These are phyloP conservation scores for Pseudois nayaur DNA, from an alignment of 2,113 vertebrate species.

Conservation along the genomic window DNA sequence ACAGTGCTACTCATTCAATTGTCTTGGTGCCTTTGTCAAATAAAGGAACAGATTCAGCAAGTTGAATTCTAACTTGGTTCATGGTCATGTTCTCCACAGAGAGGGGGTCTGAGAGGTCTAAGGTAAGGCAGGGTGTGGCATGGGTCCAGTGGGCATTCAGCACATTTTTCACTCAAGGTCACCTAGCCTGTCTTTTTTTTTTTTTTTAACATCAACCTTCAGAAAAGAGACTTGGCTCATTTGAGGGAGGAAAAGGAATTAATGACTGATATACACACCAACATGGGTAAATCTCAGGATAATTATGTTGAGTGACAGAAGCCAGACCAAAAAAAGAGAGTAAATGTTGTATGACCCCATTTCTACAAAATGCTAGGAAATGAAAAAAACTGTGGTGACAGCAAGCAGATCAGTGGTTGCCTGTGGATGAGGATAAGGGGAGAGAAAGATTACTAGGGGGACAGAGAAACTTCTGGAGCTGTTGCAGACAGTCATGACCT, in stretches of 20 bases:
- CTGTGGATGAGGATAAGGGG: neutral
- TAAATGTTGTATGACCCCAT: neutral
- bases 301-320: neutral
- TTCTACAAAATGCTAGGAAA: conserved; percentile 20
- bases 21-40: neutral
- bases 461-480: neutral
- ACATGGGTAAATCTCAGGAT: neutral
- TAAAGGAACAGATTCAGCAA: neutral
- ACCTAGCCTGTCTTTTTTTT: neutral
- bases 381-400: neutral
- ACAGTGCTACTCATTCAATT: neutral
- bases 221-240: neutral
- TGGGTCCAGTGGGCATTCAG: neutral
- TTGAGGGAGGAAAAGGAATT: neutral
- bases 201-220: neutral
- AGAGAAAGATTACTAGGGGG: neutral
- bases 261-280: neutral
- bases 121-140: neutral
- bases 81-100: neutral
- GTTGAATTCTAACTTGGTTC: neutral
- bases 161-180: neutral
- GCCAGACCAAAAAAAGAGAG: neutral
- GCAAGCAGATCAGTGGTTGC: neutral
- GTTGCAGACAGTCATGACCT: neutral
- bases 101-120: neutral